Base-by-base conservation (phyloP, 1,140 invertebrate genomes). In the Saccostrea glomerata region DNA sequence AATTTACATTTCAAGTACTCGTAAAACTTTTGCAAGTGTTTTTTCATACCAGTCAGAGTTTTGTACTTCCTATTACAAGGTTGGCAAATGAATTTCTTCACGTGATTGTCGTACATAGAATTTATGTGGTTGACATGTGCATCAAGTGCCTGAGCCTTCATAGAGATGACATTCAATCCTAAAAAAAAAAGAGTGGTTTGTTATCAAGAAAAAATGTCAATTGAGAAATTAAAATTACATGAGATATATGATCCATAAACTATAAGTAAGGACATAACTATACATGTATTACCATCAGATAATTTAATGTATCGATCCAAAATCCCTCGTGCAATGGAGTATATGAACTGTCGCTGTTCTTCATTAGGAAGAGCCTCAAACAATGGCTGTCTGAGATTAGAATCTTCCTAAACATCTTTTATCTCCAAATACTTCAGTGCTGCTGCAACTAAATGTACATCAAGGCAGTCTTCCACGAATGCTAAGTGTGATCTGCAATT, bases 11-110 rank as follows among this genome's bases (percentile, higher is more conserved):
- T 36, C 30, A 70, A 70, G 66, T 23, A 70, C 66, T 70, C 66
- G 7, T 70, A 70, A 70, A 70, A 70, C n/a, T 73, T 58, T 56
- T 40, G 30, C 13, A 88, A 60, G 56, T 86, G 83, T 20, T 63
- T 86, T 66, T 85, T 82, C 12, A 88, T 47, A 25, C n/a, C 15
- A 20, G 63, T 63, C n/a, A n/a, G 1, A 15, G 40, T 88, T 55
- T 88, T 88, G 56, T 88, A 88, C 25, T 23, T 17, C 54, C 84
- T 85, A 55, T 56, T 54, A 55, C 82, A 83, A 47, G 60, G 20
- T 20, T n/a, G 30, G 47, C 77, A 82, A 82, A 54, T 82, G 77
- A 47, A 82, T 40, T 47, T 82, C 17, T 54, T 54, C 30, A 20
- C 11, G 77, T 54, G 30, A 40, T 15, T 40, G 47, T 82, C 77